Conservation (phyloP, 2,113 vertebrate species). For the Sinocyclocheilus anshuiensis region DNA sequence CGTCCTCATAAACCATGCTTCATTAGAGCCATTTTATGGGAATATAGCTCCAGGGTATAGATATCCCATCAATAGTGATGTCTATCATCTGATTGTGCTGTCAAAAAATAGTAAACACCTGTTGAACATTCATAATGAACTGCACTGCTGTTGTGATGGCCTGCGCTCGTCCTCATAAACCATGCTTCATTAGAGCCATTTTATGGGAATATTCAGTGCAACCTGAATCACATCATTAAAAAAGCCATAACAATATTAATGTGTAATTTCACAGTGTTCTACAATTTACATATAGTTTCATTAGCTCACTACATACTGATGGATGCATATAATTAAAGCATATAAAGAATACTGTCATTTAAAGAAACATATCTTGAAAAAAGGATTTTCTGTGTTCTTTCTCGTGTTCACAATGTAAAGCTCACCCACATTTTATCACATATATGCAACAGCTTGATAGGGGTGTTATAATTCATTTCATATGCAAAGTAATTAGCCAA, state of each 20-base stretch:
- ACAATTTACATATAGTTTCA: background rate
- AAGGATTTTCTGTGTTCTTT: background rate
- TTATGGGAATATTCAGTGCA: constrained; percentile 12
- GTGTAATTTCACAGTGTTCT: background rate
- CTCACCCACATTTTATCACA: background rate
- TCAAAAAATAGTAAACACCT: constrained; percentile 15
- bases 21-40: constrained; percentile 13
- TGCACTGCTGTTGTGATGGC: too few relatives aligned
- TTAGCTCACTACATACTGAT: background rate
- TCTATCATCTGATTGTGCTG: constrained; percentile 19
- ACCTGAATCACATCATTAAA: constrained; percentile 3
- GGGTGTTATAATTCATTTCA: background rate
- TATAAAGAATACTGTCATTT: background rate
- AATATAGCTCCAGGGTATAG: constrained; percentile 12
- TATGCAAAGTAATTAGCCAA: too few relatives aligned
- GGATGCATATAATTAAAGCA: background rate
- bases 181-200: constrained; percentile 13
- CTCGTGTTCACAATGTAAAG: background rate
- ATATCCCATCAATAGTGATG: constrained; percentile 32
- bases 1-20: background rate
- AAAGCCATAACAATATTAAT: background rate
- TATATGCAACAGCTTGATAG: background rate
- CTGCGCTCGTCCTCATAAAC: background rate
- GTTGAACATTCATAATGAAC: constrained; percentile 24
- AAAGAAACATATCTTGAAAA: background rate